Evolutionary conservation across 1,140 invertebrate species (phyloP), one percentile per base, ranked within the genome.

Genomic region (Drosophila asahinai): DNA sequence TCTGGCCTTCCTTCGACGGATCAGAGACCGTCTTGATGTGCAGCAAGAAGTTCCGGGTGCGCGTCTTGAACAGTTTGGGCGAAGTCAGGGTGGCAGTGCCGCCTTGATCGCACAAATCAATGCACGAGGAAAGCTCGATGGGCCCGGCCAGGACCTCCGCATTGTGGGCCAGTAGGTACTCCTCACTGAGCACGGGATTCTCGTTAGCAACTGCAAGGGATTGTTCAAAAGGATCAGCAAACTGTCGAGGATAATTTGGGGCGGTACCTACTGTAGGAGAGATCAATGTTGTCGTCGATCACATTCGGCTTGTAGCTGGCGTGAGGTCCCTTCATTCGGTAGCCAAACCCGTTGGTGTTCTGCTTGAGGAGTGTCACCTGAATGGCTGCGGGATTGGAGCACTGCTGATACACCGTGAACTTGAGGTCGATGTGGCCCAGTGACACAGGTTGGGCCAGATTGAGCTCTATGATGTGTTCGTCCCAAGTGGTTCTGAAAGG

Each of bases 81-180:
- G 97, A 98, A 1, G 97, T 97, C 15, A 98, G 94, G 15, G 97
- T 97, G 7, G 98, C 94, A 22, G 95, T 96, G 12, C 97, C 97
- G 30, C 95, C 95, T 82, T 97, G 96, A 83, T 97, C 97, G 1
- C 97, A 97, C 48, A 98, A 87, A 93, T 98, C 97, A 67, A 98
- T 94, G 74, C 96, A 97, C 2, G 96, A 95, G 11, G 96, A 95
- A 5, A 98, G 93, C 82, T 96, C 95, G 2, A 98, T 94, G 9
- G 98, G 98, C 3, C 98, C 98, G 63, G 97, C 98, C 11, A 98
- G 92, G 60, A 98, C 96, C 91, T 98, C 97, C 1, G 97, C 97
- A 93, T 98, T 97, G 84, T 98, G 97, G 12, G 96, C 95, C 72
- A 96, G 95, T 42, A 97, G 94, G 93, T 98, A 98, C 92, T 97